phyloP scores from a whole-genome alignment of 2,797 vertebrate species.

The Galago senegalensis region DNA sequence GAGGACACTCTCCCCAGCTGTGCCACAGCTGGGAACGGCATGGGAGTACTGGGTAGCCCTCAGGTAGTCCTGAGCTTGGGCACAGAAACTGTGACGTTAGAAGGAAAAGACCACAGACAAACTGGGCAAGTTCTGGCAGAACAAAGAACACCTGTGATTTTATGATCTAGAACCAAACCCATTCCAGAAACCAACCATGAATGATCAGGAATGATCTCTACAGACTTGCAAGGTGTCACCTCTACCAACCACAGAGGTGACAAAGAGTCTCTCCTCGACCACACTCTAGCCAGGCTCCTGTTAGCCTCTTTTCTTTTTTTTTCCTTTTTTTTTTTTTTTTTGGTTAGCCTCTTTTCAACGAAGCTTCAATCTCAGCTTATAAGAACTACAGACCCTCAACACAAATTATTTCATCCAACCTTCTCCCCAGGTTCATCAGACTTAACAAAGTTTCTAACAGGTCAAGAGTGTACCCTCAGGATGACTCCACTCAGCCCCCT shows the following conservation, averaged over 20 bases:
- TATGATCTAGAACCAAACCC: neutral
- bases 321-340: no score
- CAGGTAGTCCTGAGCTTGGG: neutral
- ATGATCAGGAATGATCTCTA: neutral
- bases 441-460: neutral
- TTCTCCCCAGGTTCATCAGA: neutral
- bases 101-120: neutral
- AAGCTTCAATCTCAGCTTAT: neutral
- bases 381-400: neutral
- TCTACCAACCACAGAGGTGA: neutral
- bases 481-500: neutral
- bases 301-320: neutral
- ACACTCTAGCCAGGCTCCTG: neutral
- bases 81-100: neutral
- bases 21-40: neutral
- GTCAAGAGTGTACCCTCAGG: neutral
- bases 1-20: neutral
- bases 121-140: neutral
- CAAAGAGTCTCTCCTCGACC: neutral
- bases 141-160: neutral
- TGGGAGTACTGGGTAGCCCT: neutral
- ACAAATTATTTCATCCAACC: neutral
- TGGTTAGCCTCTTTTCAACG: neutral
- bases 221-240: neutral
- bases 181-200: neutral